Conservation (phyloP, 2,113 vertebrate species). For the Onychorhynchus coronatus region DNA sequence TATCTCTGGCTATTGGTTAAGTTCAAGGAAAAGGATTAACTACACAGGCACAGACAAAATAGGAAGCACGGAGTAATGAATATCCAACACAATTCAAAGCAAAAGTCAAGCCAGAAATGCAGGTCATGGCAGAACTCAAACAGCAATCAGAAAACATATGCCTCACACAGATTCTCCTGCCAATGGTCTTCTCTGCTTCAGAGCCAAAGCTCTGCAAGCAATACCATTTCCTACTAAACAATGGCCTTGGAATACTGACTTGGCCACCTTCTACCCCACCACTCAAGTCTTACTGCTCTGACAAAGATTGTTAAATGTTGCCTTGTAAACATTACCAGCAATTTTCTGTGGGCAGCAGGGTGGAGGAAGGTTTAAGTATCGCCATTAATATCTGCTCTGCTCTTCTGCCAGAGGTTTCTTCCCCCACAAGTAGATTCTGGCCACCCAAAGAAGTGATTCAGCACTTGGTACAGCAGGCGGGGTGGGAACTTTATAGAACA, state of each 20-base stretch:
- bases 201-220: not conserved
- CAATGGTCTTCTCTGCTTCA: not conserved
- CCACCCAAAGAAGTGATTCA: constrained; percentile 36
- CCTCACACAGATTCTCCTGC: not conserved
- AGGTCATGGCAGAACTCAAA: constrained; percentile 49
- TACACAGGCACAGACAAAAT: constrained; percentile 58
- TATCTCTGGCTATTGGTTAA: constrained; percentile 49
- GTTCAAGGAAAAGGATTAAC: constrained; percentile 69
- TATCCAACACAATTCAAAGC: constrained; percentile 48
- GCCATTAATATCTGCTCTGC: not conserved
- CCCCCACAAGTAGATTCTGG: not conserved
- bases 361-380: not conserved
- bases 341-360: not conserved
- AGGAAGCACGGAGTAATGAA: constrained; percentile 58
- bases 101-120: constrained; percentile 52
- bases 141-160: not conserved
- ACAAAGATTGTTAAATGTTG: not conserved
- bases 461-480: constrained; percentile 16
- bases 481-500: constrained; percentile 12
- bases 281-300: not conserved
- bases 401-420: constrained; percentile 20
- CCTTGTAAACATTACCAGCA: not conserved
- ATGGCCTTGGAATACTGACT: not conserved
- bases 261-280: not conserved
- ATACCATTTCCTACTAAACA: not conserved